A percentile compares a stretch with the other conserved stretches of the same genome.
Conservation (phyloP, 2,797 vertebrate genomes). For the Perodicticus potto region DNA sequence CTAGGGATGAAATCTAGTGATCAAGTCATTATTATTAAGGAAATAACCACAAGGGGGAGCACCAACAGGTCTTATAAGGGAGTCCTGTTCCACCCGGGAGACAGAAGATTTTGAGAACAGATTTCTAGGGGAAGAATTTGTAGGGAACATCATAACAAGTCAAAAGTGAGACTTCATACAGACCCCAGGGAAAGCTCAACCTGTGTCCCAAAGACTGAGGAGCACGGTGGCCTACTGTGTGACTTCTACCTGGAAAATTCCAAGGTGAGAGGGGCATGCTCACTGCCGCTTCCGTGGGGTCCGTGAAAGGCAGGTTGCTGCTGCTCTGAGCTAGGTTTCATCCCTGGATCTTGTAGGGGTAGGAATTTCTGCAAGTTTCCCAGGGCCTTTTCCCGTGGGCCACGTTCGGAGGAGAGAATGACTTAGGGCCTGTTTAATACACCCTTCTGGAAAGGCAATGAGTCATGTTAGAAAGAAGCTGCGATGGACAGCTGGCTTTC, state of each 20-base stretch:
- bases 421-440: not conserved
- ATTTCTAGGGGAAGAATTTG: not conserved
- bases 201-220: not conserved
- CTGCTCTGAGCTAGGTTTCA: not conserved
- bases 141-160: not conserved
- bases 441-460: too few relatives aligned
- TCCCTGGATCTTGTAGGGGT: not conserved
- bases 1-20: not conserved
- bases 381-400: not conserved
- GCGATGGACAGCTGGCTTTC: not conserved
- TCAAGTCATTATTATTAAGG: slow-evolving; percentile 6
- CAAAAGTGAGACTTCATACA: not conserved
- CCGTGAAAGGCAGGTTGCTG: not conserved
- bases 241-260: not conserved
- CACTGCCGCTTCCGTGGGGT: not conserved
- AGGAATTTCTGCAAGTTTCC: not conserved
- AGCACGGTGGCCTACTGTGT: not conserved
- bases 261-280: not conserved
- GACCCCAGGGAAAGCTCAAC: not conserved
- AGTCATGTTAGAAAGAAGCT: not conserved
- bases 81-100: not conserved
- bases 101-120: not conserved
- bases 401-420: not conserved
- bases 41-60: slow-evolving; percentile 72
- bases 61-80: not conserved